Base-by-base conservation (phyloP, 2,113 vertebrate genomes). In the Montifringilla adamsi region DNA sequence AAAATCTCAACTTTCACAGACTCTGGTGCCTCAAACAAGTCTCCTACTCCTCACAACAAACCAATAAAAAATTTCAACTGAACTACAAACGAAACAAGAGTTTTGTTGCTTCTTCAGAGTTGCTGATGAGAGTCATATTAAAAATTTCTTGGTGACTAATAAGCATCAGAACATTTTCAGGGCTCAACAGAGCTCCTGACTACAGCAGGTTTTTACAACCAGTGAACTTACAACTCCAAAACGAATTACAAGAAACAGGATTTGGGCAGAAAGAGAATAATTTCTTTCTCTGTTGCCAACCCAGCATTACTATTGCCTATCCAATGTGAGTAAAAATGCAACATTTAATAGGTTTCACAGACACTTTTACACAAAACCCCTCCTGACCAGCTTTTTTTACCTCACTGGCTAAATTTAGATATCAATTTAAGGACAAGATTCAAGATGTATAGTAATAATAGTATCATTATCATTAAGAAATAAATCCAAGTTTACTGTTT, bases 1-100 rank as follows among this genome's bases (percentile, higher is more conserved):
- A 97, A 97, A 97, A 94, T 95, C 64, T 97, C 95, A 96, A 70
- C 92, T 96, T 98, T 94, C 95, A 93, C 69, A 84, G 95, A 84
- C 76, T 89, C n/a, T 78, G 35, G 49, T 91, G 91, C 44, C 75
- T 94, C 52, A 81, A 92, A 93, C 37, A 95, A 93, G 35, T 80
- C 60, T 47, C 50, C 5, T 6, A 12, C 11, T 81, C 68, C 60
- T 52, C 3, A 1, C 15, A 72, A 90, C 10, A 49, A 89, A 81
- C 0, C 23, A 50, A 89, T 47, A 76, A 84, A 85, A 84, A 75
- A 50, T 21, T 56, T 74, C 47, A 85, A 3, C 13, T 55, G 44
- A 85, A 37, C n/a, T 67, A 60, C 30, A 63, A 78, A 47, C 10
- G 26, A 87, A 94, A 87, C 56, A 35, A 16, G 33, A 58, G 41